These are phyloP conservation scores for Drosophila atripex DNA, from an alignment of 2,888 invertebrate genomes.

Conservation along the genomic window DNA sequence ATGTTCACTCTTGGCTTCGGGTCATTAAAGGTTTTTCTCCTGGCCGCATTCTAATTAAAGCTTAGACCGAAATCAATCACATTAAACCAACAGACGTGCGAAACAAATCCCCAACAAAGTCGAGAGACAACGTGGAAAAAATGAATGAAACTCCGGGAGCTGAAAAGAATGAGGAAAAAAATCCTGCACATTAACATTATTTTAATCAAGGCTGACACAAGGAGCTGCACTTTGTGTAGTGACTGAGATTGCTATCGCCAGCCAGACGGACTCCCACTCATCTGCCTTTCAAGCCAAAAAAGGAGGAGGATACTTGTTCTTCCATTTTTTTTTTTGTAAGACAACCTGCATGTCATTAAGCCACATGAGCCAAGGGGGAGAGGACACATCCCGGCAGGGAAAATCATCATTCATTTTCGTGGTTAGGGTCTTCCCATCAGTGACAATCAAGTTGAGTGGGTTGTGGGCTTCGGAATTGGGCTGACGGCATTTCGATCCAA, in stretches of 20 bases:
- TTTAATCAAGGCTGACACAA: slow-evolving; percentile 60
- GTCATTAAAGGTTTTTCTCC: slow-evolving; percentile 41
- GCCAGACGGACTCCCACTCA: slow-evolving; percentile 26
- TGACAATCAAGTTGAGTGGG: slow-evolving; percentile 38
- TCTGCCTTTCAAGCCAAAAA: slow-evolving; percentile 17
- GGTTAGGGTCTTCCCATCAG: slow-evolving; percentile 17
- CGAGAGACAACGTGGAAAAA: slow-evolving; percentile 12
- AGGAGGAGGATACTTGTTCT: slow-evolving; percentile 32
- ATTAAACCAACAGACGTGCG: slow-evolving; percentile 44
- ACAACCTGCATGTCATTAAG: slow-evolving; percentile 72
- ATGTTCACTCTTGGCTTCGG: slow-evolving; percentile 4
- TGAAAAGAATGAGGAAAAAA: slow-evolving; percentile 23
- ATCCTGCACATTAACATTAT: slow-evolving; percentile 53
- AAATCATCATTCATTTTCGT: slow-evolving; percentile 35
- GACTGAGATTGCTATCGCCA: slow-evolving; percentile 55
- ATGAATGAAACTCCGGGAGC: neutral
- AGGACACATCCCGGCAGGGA: neutral
- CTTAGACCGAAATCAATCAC: slow-evolving; percentile 51
- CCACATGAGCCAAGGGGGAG: slow-evolving; percentile 10
- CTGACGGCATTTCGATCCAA: slow-evolving; percentile 28
- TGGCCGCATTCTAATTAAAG: slow-evolving; percentile 54
- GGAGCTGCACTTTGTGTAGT: slow-evolving; percentile 46
- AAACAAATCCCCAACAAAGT: slow-evolving; percentile 11
- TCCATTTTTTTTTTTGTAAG: slow-evolving; percentile 42
- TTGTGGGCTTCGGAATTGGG: slow-evolving; percentile 20